These are phyloP conservation scores for Caenorhabditis parvicauda DNA, from an alignment of 2,888 invertebrate species.

Conservation along the genomic window DNA sequence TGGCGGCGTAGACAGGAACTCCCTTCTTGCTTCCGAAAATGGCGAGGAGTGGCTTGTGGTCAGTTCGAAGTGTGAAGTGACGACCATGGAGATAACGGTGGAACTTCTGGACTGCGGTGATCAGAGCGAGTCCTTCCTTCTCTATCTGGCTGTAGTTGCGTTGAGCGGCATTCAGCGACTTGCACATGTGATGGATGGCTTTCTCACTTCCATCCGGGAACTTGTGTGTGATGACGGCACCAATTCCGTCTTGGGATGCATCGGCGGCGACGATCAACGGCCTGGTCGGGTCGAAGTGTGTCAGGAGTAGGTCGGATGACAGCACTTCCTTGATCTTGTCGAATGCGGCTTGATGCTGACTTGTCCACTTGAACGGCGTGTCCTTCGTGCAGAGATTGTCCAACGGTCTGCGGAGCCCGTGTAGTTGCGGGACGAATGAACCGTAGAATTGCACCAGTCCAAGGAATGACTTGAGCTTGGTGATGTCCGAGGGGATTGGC, in stretches of 20 bases:
- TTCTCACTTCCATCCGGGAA: constrained; percentile 9
- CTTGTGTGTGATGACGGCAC: constrained; percentile 11
- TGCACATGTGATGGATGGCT: constrained; percentile 6
- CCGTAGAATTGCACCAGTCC: no score
- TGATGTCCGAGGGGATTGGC: no score
- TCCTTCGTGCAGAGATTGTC: no score
- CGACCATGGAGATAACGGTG: constrained; percentile 21
- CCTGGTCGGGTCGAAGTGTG: constrained; percentile 1
- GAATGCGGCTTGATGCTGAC: constrained; percentile 12
- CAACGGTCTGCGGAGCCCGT: no score
- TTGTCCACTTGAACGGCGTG: constrained; percentile 21
- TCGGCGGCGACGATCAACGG: constrained; percentile 2
- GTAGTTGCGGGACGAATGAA: no score
- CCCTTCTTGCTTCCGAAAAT: constrained; percentile 18
- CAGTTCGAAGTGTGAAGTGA: constrained; percentile 13
- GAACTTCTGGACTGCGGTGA: constrained; percentile 12
- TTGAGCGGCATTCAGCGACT: constrained; percentile 10
- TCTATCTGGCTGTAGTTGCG: constrained; percentile 19
- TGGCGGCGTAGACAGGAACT: constrained; percentile 5
- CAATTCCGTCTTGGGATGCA: constrained; percentile 1
- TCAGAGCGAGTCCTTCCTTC: constrained; percentile 21
- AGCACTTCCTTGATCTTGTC: constrained; percentile 13
- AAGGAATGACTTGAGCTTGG: no score
- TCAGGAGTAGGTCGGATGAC: neutral
- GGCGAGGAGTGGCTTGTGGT: constrained; percentile 17